Conservation (phyloP, 1,140 invertebrate species). For the Cyclargus thomasi region DNA sequence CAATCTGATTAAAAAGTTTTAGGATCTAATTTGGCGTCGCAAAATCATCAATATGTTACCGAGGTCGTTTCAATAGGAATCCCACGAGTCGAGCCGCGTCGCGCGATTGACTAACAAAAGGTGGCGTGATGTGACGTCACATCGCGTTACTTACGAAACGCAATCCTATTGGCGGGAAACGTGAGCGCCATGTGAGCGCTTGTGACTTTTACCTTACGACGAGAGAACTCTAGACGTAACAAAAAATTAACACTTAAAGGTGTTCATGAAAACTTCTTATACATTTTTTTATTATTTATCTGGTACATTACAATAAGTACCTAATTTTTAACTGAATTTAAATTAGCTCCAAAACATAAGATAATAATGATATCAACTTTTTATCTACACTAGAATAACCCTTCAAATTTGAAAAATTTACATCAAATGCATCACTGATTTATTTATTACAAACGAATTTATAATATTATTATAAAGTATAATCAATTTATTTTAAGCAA, state of each 20-base stretch:
- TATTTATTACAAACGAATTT: too few species aligned
- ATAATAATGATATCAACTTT: too few species aligned
- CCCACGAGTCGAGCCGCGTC: constrained; percentile 50
- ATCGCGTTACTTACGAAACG: constrained; percentile 57
- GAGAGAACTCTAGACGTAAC: background rate
- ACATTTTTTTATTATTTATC: too few species aligned
- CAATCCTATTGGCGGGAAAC: constrained; percentile 35
- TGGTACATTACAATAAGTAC: too few species aligned
- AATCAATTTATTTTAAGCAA: too few species aligned
- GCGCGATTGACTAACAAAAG: constrained; percentile 65
- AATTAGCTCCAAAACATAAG: too few species aligned
- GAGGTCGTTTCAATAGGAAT: constrained; percentile 35
- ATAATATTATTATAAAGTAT: too few species aligned
- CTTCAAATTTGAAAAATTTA: too few species aligned
- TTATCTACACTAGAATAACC: too few species aligned
- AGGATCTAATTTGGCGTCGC: background rate
- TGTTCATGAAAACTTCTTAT: too few species aligned
- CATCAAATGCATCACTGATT: too few species aligned
- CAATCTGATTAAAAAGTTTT: background rate
- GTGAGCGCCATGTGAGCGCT: background rate
- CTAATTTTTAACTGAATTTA: too few species aligned
- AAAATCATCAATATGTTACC: constrained; percentile 27
- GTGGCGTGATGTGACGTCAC: constrained; percentile 74
- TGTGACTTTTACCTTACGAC: background rate
- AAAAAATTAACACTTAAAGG: background rate